A percentile compares a stretch with the other conserved stretches of the same genome.
Evolutionary conservation across 2,113 vertebrate species (phyloP).

Genomic region (Poecilia latipinna): DNA sequence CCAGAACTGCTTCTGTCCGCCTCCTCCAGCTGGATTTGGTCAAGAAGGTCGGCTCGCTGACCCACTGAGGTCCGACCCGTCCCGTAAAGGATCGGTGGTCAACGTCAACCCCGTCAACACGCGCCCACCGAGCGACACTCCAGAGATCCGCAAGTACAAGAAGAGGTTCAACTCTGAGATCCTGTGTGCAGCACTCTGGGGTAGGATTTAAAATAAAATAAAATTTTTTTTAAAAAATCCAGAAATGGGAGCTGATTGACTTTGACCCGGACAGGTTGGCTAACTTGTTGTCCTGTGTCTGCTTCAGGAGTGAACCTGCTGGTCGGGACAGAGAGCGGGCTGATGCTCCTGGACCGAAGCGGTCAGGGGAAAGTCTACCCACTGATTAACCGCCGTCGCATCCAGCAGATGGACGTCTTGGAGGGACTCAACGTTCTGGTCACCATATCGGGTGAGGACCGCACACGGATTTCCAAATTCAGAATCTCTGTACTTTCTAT

Average conservation of each 20-base stretch:
- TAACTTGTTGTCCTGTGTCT: background rate
- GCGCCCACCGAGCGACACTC: constrained; percentile 93
- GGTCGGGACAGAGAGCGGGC: constrained; percentile 89
- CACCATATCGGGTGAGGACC: constrained; percentile 86
- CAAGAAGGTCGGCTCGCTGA: constrained; percentile 90
- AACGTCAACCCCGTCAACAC: constrained; percentile 99
- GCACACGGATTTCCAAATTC: background rate
- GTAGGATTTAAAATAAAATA: constrained; percentile 56
- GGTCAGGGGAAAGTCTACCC: constrained; percentile 92
- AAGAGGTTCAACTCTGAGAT: constrained; percentile 98
- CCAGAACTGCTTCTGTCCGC: accelerated
- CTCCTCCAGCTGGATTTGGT: constrained; percentile 86
- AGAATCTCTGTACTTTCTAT: too few relatives aligned
- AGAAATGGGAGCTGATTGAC: background rate
- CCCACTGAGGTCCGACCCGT: constrained; percentile 91
- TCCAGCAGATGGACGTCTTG: constrained; percentile 95
- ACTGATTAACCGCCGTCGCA: constrained; percentile 89
- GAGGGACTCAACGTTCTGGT: constrained; percentile 94
- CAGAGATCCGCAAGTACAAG: constrained; percentile 97
- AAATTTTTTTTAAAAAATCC: background rate
- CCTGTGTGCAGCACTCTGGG: constrained; percentile 94
- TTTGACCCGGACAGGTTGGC: background rate
- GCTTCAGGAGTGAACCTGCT: constrained; percentile 91
- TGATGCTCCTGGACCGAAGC: constrained; percentile 93
- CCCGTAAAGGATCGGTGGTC: constrained; percentile 95